phyloP scores from a whole-genome alignment of 2,888 invertebrate species.

The Bombylius discolor region DNA sequence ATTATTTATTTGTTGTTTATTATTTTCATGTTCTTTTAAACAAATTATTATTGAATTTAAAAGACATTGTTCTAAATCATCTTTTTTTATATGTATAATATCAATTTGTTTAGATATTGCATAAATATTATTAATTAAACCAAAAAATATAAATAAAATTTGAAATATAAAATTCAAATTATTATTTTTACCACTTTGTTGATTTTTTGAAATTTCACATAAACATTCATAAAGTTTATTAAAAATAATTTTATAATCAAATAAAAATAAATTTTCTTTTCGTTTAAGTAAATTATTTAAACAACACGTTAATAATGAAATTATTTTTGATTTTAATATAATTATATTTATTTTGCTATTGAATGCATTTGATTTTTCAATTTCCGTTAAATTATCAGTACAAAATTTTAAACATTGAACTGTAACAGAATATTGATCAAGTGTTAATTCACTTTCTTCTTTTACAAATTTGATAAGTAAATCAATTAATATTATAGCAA shows the following conservation, averaged over 20 bases:
- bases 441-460: conserved; percentile 22
- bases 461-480: conserved; percentile 26
- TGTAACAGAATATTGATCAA: conserved; percentile 24
- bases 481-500: conserved; percentile 29
- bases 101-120: too few relatives aligned
- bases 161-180: not conserved
- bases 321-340: conserved; percentile 27
- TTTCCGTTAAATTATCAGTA: conserved; percentile 23
- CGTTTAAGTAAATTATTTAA: conserved; percentile 28
- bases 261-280: conserved; percentile 20
- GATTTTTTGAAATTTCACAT: not conserved
- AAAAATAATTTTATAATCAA: conserved; percentile 25
- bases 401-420: conserved; percentile 29
- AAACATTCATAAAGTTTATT: conserved; percentile 14
- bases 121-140: not conserved
- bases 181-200: not conserved
- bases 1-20: not conserved
- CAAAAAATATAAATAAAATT: not conserved
- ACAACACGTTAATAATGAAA: conserved; percentile 26
- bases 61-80: too few relatives aligned
- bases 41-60: not conserved
- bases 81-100: too few relatives aligned
- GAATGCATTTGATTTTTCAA: conserved; percentile 13
- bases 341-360: conserved; percentile 19
- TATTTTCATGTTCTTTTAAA: not conserved